Base-by-base conservation (phyloP, 2,797 vertebrate species). In the Heterohyrax brucei region DNA sequence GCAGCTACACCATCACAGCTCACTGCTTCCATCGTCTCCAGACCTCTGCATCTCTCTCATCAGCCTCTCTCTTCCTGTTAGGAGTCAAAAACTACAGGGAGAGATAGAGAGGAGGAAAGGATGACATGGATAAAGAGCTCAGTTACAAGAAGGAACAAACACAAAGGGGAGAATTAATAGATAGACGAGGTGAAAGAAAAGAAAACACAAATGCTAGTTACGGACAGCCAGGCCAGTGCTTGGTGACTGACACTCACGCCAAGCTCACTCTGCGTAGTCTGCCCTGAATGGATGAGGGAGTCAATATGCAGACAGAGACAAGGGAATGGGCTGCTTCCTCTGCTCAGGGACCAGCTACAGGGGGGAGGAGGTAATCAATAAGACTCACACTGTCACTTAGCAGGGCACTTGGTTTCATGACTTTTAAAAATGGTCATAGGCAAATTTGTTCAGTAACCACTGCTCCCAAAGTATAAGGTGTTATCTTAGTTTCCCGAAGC, bases 171-270 rank as follows among this genome's bases (percentile, higher is more conserved):
- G 28, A 44, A 64, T 30, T 80, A 39, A 10, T 73, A 44, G 68
- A 68, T 0, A 75, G 66, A 70, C 66, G 62, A 79, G 30, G 30
- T 50, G 22, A 75, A 59, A 86, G 64, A 19, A 33, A 33, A 76
- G 46, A 68, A 30, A 44, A 72, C 44, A 44, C 14, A 9, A 53
- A 59, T 3, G 16, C 14, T 50, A 75, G 10, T 70, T 44, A 48
- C 0, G 81, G 59, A 50, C 66, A 87, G n/a, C 6, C 0, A n/a
- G 66, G 28, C 7, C 5, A 64, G n/a, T 0, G 1, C 18, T 76
- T 18, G 28, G 62, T n/a, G 21, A 70, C 8, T 59, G 33, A 19
- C 0, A 0, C 2, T 61, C 59, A 1, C 5, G 7, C 10, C 28
- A 46, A 68, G 21, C 1, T 64, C 28, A 1, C 3, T 30, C 94